Evolutionary conservation across 2,888 invertebrate genomes (phyloP).

Genomic region (Notocelia uddmanniana): DNA sequence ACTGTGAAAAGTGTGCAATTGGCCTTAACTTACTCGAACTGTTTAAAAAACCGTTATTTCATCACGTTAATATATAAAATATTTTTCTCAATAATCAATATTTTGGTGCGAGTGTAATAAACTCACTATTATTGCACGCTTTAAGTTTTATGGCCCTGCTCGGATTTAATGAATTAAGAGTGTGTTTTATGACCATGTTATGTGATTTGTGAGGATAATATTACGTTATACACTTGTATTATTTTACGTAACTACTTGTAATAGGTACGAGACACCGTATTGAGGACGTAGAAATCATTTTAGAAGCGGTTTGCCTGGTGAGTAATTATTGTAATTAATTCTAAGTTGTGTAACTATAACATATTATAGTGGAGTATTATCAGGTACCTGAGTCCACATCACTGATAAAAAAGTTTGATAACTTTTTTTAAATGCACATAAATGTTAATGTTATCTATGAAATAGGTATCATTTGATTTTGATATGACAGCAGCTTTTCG

Average conservation of each 20-base stretch:
- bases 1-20: slow-evolving; percentile 19
- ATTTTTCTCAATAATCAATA: slow-evolving; percentile 37
- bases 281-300: background rate
- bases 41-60: slow-evolving; percentile 4
- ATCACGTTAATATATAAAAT: slow-evolving; percentile 33
- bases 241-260: slow-evolving; percentile 43
- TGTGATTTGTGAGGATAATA: slow-evolving; percentile 16
- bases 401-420: background rate
- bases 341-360: background rate
- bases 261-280: slow-evolving; percentile 17
- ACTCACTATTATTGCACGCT: slow-evolving; percentile 19
- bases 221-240: slow-evolving; percentile 22
- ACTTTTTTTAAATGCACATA: background rate
- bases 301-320: slow-evolving; percentile 20
- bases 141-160: background rate
- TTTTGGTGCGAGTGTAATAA: slow-evolving; percentile 34
- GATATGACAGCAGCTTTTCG: no score
- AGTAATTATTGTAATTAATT: slow-evolving; percentile 27
- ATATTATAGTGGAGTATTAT: background rate
- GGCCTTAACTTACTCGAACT: slow-evolving; percentile 20
- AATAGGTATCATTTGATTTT: no score
- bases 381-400: background rate
- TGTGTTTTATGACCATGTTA: slow-evolving; percentile 11
- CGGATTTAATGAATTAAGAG: background rate
- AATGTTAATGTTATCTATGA: no score